Evolutionary conservation across 2,113 vertebrate genomes (phyloP).

Genomic region (Sebastes fasciatus): DNA sequence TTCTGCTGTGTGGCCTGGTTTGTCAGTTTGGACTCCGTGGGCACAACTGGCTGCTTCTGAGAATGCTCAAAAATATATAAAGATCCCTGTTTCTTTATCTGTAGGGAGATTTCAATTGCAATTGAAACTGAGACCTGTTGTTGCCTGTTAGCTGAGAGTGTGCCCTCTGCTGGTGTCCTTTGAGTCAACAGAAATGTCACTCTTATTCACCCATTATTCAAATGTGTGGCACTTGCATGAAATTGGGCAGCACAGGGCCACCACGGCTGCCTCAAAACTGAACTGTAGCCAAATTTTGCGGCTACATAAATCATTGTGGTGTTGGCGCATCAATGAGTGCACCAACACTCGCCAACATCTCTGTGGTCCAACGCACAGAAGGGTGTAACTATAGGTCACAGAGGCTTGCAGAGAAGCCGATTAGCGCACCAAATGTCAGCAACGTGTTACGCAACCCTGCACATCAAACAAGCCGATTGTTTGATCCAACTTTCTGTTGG

Average conservation of each 20-base stretch:
- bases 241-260: background rate
- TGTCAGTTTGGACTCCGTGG: background rate
- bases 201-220: constrained; percentile 1
- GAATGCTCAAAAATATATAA: background rate
- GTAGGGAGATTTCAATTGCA: background rate
- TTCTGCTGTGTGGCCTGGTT: background rate
- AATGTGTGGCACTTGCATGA: background rate
- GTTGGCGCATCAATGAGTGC: background rate
- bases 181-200: background rate
- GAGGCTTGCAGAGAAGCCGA: background rate
- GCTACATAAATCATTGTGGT: background rate
- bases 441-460: background rate
- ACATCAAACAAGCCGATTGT: background rate
- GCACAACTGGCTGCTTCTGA: background rate
- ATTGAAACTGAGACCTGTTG: background rate
- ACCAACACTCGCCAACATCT: background rate
- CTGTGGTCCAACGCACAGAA: background rate
- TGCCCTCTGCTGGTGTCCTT: background rate
- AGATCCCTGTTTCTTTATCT: background rate
- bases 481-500: background rate
- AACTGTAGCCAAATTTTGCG: background rate
- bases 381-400: background rate
- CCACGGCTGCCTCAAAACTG: background rate
- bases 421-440: background rate
- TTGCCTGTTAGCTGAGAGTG: background rate